phyloP scores from a whole-genome alignment of 2,888 invertebrate species.

The Dromius quadrimaculatus region DNA sequence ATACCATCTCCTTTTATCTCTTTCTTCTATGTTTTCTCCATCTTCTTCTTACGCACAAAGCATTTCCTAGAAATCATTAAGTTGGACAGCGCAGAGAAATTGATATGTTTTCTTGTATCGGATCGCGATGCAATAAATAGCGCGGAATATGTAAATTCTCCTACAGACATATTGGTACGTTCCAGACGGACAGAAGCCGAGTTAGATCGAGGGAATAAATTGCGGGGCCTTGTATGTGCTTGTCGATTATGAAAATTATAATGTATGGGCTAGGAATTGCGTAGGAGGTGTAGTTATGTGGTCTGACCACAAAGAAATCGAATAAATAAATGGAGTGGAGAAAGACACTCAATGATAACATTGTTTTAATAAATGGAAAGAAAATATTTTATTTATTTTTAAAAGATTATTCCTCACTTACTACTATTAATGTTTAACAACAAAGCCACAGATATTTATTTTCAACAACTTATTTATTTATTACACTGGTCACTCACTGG shows the following conservation, averaged over 20 bases:
- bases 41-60: background rate
- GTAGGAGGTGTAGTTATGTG: slow-evolving; percentile 19
- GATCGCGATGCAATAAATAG: slow-evolving; percentile 38
- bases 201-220: slow-evolving; percentile 25
- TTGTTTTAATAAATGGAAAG: no score
- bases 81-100: slow-evolving; percentile 23
- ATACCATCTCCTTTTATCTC: slow-evolving; percentile 1
- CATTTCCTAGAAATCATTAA: slow-evolving; percentile 37
- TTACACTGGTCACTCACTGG: no score
- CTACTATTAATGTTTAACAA: no score
- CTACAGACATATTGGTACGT: slow-evolving; percentile 25
- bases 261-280: slow-evolving; percentile 12
- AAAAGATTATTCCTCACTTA: no score
- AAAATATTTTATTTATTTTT: no score
- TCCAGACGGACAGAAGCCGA: slow-evolving; percentile 15
- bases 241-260: slow-evolving; percentile 39
- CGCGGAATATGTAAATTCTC: slow-evolving; percentile 37
- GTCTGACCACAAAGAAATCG: background rate
- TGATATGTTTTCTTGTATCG: slow-evolving; percentile 36
- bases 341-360: no score
- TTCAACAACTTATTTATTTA: no score
- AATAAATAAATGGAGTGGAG: background rate
- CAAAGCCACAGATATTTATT: no score
- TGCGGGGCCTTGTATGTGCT: slow-evolving; percentile 13
- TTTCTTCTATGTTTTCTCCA: background rate